Evolutionary conservation across 2,888 invertebrate genomes (phyloP).

Genomic region (Drosophila suboccidentalis): DNA sequence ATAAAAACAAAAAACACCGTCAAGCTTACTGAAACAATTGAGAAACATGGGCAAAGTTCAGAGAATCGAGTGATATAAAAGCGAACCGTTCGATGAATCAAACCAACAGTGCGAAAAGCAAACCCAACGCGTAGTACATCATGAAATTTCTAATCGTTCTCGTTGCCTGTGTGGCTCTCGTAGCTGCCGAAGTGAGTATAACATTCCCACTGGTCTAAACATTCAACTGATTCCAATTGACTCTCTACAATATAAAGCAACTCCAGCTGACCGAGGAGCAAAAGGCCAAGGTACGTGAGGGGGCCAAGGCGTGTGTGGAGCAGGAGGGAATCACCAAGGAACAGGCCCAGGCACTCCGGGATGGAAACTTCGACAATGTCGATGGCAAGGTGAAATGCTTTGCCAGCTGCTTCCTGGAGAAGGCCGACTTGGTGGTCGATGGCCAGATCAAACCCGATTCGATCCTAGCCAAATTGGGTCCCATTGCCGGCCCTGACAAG

Average conservation of each 20-base stretch:
- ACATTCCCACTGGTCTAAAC: not conserved
- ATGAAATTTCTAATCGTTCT: conserved; percentile 76
- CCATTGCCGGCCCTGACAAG: conserved; percentile 61
- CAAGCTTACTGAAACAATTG: conserved; percentile 31
- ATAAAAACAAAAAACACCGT: conserved; percentile 4
- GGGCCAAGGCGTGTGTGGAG: conserved; percentile 64
- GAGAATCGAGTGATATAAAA: conserved; percentile 65
- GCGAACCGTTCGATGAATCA: conserved; percentile 32
- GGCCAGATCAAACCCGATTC: conserved; percentile 69
- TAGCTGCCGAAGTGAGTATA: conserved; percentile 66
- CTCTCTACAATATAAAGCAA: conserved; percentile 20
- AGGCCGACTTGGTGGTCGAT: conserved; percentile 69
- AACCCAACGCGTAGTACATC: conserved; percentile 29
- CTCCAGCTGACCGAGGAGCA: conserved; percentile 72
- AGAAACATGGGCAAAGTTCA: conserved; percentile 50
- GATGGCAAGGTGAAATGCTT: conserved; percentile 79
- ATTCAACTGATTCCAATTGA: not conserved
- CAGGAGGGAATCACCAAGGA: conserved; percentile 69
- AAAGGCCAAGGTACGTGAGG: conserved; percentile 61
- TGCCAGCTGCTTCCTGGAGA: conserved; percentile 82
- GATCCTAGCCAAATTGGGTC: conserved; percentile 58
- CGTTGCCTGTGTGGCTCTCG: conserved; percentile 61
- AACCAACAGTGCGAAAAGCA: conserved; percentile 58
- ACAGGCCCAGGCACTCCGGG: conserved; percentile 64
- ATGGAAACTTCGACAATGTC: conserved; percentile 63